phyloP scores from a whole-genome alignment of 2,888 invertebrate species.

The Agrilus cyanescens region DNA sequence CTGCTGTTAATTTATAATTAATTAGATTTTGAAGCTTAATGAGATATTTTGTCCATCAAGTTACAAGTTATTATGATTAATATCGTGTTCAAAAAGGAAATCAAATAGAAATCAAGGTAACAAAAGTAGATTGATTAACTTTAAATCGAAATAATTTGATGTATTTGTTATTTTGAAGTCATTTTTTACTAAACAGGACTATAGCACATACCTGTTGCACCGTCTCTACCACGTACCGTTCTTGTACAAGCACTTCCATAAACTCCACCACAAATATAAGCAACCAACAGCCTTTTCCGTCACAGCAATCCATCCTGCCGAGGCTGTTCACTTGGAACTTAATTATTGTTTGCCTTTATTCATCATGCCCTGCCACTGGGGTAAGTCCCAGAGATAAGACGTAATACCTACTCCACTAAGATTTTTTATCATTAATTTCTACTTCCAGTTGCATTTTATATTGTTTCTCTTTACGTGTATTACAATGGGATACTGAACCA shows the following conservation, averaged over 20 bases:
- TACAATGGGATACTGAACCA: conserved; percentile 67
- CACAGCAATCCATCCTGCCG: conserved; percentile 61
- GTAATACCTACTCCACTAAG: no score
- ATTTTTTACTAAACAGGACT: conserved; percentile 39
- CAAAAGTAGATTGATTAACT: neutral
- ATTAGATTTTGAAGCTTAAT: no score
- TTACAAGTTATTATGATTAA: no score
- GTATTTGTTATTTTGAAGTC: neutral
- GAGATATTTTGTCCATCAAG: no score
- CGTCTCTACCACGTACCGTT: conserved; percentile 55
- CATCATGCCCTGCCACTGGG: conserved; percentile 51
- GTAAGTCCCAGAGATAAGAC: conserved; percentile 44
- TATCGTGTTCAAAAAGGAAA: no score
- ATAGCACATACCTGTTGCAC: conserved; percentile 54
- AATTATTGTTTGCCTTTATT: conserved; percentile 50
- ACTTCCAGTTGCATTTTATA: conserved; percentile 35
- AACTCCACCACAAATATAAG: conserved; percentile 63
- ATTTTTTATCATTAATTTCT: no score
- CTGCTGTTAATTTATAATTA: no score
- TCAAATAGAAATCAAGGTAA: no score
- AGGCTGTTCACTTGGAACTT: conserved; percentile 52
- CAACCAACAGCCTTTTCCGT: conserved; percentile 67
- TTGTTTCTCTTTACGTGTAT: conserved; percentile 45
- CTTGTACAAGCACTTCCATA: conserved; percentile 60
- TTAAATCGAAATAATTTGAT: neutral